Percentiles rank a stretch among this genome's conserved stretches.
phyloP scores from a whole-genome alignment of 2,888 invertebrate species.

The Elmis aenea region DNA sequence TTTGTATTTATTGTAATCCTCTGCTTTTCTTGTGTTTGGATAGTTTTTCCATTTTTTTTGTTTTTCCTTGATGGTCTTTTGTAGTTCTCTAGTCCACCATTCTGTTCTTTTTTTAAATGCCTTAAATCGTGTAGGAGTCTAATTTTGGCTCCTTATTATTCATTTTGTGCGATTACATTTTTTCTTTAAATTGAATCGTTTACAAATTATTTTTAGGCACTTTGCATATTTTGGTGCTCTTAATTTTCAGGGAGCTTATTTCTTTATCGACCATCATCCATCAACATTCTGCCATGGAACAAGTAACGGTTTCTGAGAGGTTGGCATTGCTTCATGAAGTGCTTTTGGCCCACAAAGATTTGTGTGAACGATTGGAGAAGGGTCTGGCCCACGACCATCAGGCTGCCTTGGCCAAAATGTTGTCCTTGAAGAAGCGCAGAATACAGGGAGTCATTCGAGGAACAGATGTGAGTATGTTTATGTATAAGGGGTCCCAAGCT shows the following conservation, averaged over 20 bases:
- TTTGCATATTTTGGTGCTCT: too few relatives aligned
- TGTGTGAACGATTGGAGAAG: conserved; percentile 58
- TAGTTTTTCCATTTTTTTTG: too few relatives aligned
- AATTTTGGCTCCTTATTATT: too few relatives aligned
- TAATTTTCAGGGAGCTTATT: conserved; percentile 47
- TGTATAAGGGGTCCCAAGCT: too few relatives aligned
- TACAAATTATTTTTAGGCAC: too few relatives aligned
- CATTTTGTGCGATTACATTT: too few relatives aligned
- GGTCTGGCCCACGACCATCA: conserved; percentile 60
- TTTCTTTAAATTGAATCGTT: too few relatives aligned
- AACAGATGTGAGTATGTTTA: conserved; percentile 56
- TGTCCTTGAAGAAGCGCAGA: conserved; percentile 57
- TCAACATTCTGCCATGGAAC: conserved; percentile 52
- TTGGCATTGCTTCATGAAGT: conserved; percentile 52
- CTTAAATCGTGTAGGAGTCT: too few relatives aligned
- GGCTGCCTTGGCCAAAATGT: conserved; percentile 56
- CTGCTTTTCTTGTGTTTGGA: too few relatives aligned
- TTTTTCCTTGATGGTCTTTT: too few relatives aligned
- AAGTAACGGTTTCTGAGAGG: conserved; percentile 53
- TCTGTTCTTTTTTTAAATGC: conserved; percentile 4
- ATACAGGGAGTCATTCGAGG: conserved; percentile 60
- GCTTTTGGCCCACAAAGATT: conserved; percentile 51
- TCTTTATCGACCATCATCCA: conserved; percentile 49
- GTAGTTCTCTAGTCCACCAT: too few relatives aligned
- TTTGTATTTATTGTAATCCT: too few relatives aligned